phyloP scores from a whole-genome alignment of 2,888 invertebrate species.

The Mamestra brassicae region DNA sequence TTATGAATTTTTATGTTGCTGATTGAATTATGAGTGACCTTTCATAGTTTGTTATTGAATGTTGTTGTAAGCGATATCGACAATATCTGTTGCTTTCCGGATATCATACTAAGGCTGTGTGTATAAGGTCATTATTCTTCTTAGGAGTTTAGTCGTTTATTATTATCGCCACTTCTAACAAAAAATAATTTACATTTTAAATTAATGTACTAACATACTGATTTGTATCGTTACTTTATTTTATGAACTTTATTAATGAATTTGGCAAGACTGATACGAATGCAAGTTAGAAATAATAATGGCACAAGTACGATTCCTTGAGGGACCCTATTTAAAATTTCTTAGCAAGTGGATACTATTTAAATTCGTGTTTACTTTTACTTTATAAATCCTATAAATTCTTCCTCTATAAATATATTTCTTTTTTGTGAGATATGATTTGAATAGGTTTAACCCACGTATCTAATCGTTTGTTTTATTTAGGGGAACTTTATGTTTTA shows the following conservation, averaged over 20 bases:
- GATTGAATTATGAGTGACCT: conserved; percentile 63
- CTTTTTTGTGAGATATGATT: neutral
- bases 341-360: neutral
- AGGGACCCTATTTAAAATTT: neutral
- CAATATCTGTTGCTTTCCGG: conserved; percentile 82
- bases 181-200: too few species aligned
- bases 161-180: neutral
- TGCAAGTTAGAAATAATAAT: conserved; percentile 2
- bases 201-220: neutral
- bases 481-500: neutral
- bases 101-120: conserved; percentile 69
- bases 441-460: neutral
- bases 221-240: neutral
- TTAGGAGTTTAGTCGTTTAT: conserved; percentile 16
- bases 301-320: conserved; percentile 12
- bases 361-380: neutral
- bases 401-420: conserved; percentile 1
- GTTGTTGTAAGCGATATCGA: conserved; percentile 62
- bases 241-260: neutral
- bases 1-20: conserved; percentile 44
- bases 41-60: conserved; percentile 66
- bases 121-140: conserved; percentile 30
- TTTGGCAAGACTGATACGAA: neutral
- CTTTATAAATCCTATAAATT: too few species aligned
- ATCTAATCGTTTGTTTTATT: neutral